Conservation (phyloP, 1,140 invertebrate genomes). For the Eubasilissa regina region DNA sequence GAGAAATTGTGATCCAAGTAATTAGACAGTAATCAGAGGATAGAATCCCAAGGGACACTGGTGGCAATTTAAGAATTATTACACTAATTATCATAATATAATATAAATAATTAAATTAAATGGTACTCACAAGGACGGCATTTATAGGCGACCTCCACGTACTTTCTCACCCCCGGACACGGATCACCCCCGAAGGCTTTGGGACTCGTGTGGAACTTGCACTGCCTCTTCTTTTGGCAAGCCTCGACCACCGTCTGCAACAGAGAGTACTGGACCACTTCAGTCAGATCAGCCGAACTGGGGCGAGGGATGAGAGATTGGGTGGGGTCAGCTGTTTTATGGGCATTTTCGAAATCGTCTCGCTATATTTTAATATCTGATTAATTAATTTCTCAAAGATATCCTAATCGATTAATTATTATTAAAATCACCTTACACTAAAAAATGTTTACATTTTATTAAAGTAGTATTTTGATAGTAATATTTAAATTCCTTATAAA, state of each 20-base stretch:
- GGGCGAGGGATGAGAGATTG: background rate
- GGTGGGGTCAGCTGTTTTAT: background rate
- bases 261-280: conserved; percentile 84
- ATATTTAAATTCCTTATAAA: too few relatives aligned
- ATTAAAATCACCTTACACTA: too few relatives aligned
- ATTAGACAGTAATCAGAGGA: too few relatives aligned
- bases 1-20: too few relatives aligned
- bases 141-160: conserved; percentile 94
- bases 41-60: too few relatives aligned
- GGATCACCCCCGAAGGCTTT: conserved; percentile 88
- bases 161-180: conserved; percentile 89
- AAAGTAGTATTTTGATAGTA: too few relatives aligned
- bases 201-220: conserved; percentile 88
- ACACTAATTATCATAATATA: too few relatives aligned
- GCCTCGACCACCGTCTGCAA: conserved; percentile 93
- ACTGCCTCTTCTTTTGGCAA: conserved; percentile 91
- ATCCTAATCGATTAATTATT: too few relatives aligned
- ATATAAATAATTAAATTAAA: background rate
- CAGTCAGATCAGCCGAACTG: conserved; percentile 68
- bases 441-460: too few relatives aligned
- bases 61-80: too few relatives aligned
- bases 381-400: too few relatives aligned
- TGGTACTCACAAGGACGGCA: conserved; percentile 93
- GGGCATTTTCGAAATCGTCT: conserved; percentile 6
- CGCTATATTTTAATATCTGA: too few relatives aligned